Evolutionary conservation across 2,797 vertebrate species (phyloP).

Genomic region (Cichlasoma orientale): DNA sequence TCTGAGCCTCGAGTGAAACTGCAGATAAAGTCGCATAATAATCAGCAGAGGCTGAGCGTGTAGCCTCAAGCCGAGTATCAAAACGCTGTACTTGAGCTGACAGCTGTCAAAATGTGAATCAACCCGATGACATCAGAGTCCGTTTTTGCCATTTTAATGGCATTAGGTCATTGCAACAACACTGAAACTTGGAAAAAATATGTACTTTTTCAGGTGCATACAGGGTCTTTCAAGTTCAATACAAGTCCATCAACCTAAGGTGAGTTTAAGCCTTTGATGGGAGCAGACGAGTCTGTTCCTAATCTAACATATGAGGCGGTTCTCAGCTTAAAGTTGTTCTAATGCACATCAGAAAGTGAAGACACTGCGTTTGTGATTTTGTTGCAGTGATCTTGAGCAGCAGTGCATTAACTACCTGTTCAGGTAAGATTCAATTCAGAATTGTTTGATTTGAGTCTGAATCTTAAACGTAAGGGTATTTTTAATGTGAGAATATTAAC

Average conservation of each 20-base stretch:
- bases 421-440: conserved; percentile 83
- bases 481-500: neutral
- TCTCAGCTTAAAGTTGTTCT: neutral
- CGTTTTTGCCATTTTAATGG: neutral
- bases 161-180: neutral
- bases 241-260: conserved; percentile 86
- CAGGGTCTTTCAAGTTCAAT: conserved; percentile 83
- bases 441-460: neutral
- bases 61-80: no score
- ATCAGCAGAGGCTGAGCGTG: neutral
- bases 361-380: neutral
- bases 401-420: conserved; percentile 94
- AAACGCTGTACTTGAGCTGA: neutral
- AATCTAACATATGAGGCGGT: neutral
- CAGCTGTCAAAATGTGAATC: no score
- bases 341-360: neutral
- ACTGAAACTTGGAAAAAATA: neutral
- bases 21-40: no score
- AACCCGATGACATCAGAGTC: no score
- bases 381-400: conserved; percentile 89
- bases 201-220: conserved; percentile 84
- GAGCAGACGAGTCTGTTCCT: neutral
- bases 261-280: conserved; percentile 51
- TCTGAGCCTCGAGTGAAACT: neutral
- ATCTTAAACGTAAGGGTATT: neutral